Evolutionary conservation across 2,113 vertebrate species (phyloP), one percentile per base, ranked within the genome.

Genomic region (Hydropotes inermis): DNA sequence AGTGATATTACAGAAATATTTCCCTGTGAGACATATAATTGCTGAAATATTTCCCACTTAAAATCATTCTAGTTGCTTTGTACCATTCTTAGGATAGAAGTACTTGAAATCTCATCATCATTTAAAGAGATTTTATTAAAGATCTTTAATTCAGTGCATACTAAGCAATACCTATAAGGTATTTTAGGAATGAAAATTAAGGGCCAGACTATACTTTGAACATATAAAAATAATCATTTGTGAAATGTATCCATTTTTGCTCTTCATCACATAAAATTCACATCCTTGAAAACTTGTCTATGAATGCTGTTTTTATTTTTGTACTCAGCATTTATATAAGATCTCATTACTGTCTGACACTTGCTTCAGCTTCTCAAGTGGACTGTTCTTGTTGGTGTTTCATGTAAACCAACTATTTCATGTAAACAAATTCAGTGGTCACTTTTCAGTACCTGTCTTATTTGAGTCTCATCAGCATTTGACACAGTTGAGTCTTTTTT

Each of bases 1-100:
- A 28, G 67, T 96, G 92, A 43, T 64, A 81, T 39, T 87, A 6
- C 8, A 74, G 28, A 96, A 97, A 84, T 87, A 89, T 83, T 95
- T 94, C 11, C 50, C 28, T 74, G 17, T 81, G 70, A 95, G 64
- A 89, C 87, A 78, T n/a, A 36, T 83, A 93, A 64, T 94, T 84
- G 30, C 33, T 87, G 6, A 89, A 36, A 52, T 81, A 64, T 79
- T 96, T 89, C n/a, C 52, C 36, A 92, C n/a, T 58, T 87, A 83
- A 94, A 70, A 83, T 74, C 6, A n/a, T 58, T 47, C 15, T 67
- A 30, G 2, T 82, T 95, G 57, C 7, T 36, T 79, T 36, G 8
- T 79, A 27, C 43, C 19, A 13, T 58, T 89, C 21, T 67, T 12
- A 36, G 27, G 3, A 3, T 43, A 78, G 50, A 78, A 57, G 55